A percentile compares a stretch with the other conserved stretches of the same genome.
phyloP scores from a whole-genome alignment of 1,140 invertebrate species.

The Nasonia giraulti region DNA sequence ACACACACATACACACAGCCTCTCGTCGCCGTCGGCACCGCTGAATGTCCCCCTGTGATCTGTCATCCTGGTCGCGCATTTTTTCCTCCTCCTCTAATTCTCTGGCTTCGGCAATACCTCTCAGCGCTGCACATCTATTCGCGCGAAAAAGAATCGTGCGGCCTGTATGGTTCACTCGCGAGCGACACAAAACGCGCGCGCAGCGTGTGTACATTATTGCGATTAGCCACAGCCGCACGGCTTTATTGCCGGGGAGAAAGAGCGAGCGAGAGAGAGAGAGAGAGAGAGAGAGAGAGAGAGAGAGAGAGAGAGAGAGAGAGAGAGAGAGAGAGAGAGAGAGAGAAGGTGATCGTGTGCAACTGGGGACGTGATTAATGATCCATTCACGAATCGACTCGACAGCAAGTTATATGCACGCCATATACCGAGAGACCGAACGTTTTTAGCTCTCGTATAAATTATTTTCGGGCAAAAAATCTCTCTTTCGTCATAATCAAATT shows the following conservation, averaged over 20 bases:
- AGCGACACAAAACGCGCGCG: slow-evolving; percentile 34
- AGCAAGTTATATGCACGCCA: not conserved
- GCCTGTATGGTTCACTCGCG: not conserved
- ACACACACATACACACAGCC: not conserved
- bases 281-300: not conserved
- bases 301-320: not conserved
- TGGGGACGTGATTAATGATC: slow-evolving; percentile 69
- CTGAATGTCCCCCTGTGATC: slow-evolving; percentile 64
- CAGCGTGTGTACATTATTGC: slow-evolving; percentile 66
- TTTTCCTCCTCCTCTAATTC: slow-evolving; percentile 51
- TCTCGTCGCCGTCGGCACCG: slow-evolving; percentile 54
- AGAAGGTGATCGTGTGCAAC: slow-evolving; percentile 36
- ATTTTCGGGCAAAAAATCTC: too few species aligned
- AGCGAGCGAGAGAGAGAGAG: not conserved
- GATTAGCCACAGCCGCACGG: slow-evolving; percentile 66
- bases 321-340: not conserved
- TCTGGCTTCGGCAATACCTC: not conserved
- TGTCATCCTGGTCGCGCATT: slow-evolving; percentile 55
- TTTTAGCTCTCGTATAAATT: not conserved
- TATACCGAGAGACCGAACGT: not conserved
- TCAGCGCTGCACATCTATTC: not conserved
- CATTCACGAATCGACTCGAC: slow-evolving; percentile 56
- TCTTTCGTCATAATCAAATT: not conserved
- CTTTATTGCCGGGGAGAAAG: slow-evolving; percentile 63
- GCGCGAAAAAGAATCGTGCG: not conserved